Evolutionary conservation across 2,113 vertebrate species (phyloP).

Genomic region (Hydrochoerus hydrochaeris): DNA sequence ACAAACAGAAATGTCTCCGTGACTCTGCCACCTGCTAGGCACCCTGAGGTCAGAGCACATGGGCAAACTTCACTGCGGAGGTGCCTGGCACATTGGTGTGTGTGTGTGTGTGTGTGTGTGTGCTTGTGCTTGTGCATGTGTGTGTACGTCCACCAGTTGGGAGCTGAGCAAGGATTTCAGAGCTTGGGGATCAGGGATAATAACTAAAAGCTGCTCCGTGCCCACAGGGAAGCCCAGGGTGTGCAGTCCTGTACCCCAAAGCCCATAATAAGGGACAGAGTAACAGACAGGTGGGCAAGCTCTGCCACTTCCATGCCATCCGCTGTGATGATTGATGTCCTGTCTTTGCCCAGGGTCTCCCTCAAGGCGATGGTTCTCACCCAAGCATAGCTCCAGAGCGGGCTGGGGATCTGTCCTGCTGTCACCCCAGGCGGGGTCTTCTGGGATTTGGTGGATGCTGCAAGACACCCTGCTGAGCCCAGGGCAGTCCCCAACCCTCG

Average conservation of each 20-base stretch:
- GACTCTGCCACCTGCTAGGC: not conserved
- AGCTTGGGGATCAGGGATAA: not conserved
- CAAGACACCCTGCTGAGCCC: fast-evolving
- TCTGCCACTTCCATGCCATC: not conserved
- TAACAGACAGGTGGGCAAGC: not conserved
- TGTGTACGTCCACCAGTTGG: not conserved
- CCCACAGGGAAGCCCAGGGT: not conserved
- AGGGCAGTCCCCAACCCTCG: not conserved
- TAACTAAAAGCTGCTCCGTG: no score
- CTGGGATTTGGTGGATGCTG: not conserved
- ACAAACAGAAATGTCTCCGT: no score
- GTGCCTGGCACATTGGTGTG: not conserved
- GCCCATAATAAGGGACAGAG: not conserved
- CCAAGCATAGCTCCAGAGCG: not conserved
- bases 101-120: not conserved
- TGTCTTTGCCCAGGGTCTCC: not conserved
- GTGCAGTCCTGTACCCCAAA: not conserved
- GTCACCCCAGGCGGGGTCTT: not conserved
- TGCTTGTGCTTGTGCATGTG: not conserved
- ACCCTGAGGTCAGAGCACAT: fast-evolving
- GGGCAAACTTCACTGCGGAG: fast-evolving
- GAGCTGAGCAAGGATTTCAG: not conserved
- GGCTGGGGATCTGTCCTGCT: not conserved
- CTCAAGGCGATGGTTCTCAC: not conserved
- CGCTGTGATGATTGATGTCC: not conserved